These are phyloP conservation scores for Mellilla xanthometata DNA, from an alignment of 2,888 invertebrate genomes.

Conservation along the genomic window DNA sequence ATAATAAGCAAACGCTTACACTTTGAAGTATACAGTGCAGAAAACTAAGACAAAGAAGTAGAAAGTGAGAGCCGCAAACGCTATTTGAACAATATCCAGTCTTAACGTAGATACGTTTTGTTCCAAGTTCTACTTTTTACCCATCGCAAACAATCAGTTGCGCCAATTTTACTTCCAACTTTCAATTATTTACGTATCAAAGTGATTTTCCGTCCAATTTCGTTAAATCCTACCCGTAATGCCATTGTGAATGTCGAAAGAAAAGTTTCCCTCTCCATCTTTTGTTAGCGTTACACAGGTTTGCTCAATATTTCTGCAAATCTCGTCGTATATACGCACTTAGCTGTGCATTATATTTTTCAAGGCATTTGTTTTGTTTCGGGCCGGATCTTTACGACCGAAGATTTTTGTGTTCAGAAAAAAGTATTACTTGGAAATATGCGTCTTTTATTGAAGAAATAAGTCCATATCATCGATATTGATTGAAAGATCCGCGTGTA, in stretches of 20 bases:
- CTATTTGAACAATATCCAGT: too few relatives aligned
- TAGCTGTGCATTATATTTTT: background rate
- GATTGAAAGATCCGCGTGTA: conserved; percentile 42
- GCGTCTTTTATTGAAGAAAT: conserved; percentile 16
- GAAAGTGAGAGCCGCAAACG: too few relatives aligned
- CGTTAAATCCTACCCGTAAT: conserved; percentile 52
- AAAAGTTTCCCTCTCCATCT: conserved; percentile 38
- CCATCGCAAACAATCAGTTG: conserved; percentile 39
- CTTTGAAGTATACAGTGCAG: too few relatives aligned
- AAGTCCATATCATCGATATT: conserved; percentile 39
- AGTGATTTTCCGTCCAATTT: conserved; percentile 59
- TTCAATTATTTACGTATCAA: conserved; percentile 63
- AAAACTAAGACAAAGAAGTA: too few relatives aligned
- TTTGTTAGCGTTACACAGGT: conserved; percentile 42
- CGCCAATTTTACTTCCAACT: conserved; percentile 51
- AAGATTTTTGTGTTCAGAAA: background rate
- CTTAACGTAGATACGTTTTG: background rate
- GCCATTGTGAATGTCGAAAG: conserved; percentile 50
- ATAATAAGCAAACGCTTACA: too few relatives aligned
- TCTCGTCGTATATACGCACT: conserved; percentile 7
- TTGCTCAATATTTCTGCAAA: conserved; percentile 33
- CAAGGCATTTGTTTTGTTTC: conserved; percentile 3
- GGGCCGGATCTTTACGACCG: background rate
- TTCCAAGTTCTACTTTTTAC: conserved; percentile 20
- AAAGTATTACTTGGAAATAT: conserved; percentile 1